Conservation (phyloP, 2,797 vertebrate genomes). For the Peromyscus aztecus region DNA sequence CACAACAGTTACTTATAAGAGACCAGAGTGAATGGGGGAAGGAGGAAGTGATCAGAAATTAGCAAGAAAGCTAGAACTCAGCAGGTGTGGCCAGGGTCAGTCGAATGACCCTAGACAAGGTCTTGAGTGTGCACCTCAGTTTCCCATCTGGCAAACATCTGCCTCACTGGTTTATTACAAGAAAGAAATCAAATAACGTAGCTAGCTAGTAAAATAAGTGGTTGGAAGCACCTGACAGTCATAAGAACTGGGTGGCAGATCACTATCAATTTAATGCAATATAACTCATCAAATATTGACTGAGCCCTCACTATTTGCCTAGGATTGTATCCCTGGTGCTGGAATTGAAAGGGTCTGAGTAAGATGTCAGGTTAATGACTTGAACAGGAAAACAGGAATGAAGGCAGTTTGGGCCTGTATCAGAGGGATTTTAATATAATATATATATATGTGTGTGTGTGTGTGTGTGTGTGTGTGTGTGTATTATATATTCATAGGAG, state of each 20-base stretch:
- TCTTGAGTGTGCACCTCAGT: background rate
- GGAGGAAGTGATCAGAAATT: background rate
- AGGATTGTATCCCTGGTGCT: constrained; percentile 24
- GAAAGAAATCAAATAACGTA: constrained; percentile 20
- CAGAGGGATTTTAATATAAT: background rate
- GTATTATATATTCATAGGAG: background rate
- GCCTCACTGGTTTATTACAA: constrained; percentile 13
- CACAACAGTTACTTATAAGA: background rate
- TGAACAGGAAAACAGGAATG: background rate
- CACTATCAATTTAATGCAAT: constrained; percentile 47
- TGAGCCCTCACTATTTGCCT: constrained; percentile 50
- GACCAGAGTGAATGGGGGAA: background rate
- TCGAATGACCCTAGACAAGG: background rate
- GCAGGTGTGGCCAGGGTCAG: background rate
- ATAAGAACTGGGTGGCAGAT: constrained; percentile 61
- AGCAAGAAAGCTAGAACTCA: background rate
- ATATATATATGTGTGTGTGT: too few relatives aligned
- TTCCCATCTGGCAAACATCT: constrained; percentile 44
- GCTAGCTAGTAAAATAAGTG: background rate
- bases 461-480: too few relatives aligned
- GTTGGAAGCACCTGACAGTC: constrained; percentile 72
- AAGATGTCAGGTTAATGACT: background rate
- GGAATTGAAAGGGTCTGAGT: constrained; percentile 52
- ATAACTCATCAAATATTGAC: constrained; percentile 75
- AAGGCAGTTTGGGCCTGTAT: background rate